Conservation (phyloP, 1,140 invertebrate genomes). For the Macrobrachium nipponense region DNA sequence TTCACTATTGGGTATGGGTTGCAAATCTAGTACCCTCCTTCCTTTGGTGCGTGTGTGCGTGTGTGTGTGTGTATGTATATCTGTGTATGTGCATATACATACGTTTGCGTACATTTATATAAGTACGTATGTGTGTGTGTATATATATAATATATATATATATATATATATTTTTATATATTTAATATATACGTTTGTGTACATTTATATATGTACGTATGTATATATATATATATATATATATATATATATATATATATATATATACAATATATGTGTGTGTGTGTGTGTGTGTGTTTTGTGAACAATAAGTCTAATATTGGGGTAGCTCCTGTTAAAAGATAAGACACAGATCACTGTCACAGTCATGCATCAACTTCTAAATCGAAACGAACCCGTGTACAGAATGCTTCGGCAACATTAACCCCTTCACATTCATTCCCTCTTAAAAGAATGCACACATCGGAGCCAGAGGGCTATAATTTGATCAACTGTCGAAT, state of each 20-base stretch:
- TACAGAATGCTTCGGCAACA: too few species aligned
- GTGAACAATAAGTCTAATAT: too few species aligned
- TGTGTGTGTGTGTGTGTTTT: neutral
- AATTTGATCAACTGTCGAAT: too few species aligned
- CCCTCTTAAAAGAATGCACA: too few species aligned
- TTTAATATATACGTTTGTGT: neutral
- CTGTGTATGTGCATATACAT: neutral
- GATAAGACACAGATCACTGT: too few species aligned
- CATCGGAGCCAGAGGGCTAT: too few species aligned
- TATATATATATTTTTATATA: conserved; percentile 6
- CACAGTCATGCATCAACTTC: too few species aligned
- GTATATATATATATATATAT: neutral
- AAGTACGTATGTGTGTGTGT: neutral
- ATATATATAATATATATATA: conserved; percentile 7
- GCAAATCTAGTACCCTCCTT: too few species aligned
- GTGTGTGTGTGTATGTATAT: neutral
- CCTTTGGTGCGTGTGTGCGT: neutral
- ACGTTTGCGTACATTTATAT: neutral
- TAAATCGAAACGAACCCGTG: too few species aligned
- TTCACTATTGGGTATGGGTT: too few species aligned
- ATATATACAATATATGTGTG: conserved; percentile 6
- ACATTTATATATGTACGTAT: neutral
- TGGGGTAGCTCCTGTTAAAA: too few species aligned
- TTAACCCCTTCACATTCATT: too few species aligned
- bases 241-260: neutral